Evolutionary conservation across 2,888 invertebrate species (phyloP).

Genomic region (Gasteruption jaculator): DNA sequence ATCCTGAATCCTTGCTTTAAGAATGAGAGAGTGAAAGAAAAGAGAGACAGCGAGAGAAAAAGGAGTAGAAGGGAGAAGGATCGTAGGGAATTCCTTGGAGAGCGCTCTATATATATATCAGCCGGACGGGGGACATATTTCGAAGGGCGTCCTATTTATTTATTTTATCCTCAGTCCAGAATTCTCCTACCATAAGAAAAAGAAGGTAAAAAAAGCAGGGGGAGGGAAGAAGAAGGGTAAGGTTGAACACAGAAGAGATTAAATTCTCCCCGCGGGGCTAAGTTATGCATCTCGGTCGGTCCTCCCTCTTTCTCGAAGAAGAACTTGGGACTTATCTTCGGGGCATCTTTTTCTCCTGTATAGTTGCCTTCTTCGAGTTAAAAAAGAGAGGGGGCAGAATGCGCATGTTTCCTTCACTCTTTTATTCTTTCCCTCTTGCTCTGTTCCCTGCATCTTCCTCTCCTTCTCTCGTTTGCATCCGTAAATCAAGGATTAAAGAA

Average conservation of each 20-base stretch:
- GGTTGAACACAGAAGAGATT: slow-evolving; percentile 31
- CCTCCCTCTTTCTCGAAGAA: slow-evolving; percentile 26
- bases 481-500: slow-evolving; percentile 45
- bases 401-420: no score
- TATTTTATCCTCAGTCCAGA: slow-evolving; percentile 36
- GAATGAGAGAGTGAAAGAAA: slow-evolving; percentile 6
- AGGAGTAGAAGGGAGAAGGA: slow-evolving; percentile 15
- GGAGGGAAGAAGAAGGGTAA: slow-evolving; percentile 6
- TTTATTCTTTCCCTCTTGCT: no score
- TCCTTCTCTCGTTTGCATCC: slow-evolving; percentile 32
- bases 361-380: slow-evolving; percentile 18
- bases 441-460: no score
- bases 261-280: slow-evolving; percentile 39
- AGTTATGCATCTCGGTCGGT: slow-evolving; percentile 44
- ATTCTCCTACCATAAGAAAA: no score
- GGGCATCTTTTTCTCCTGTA: slow-evolving; percentile 33
- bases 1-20: no score
- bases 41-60: slow-evolving; percentile 23
- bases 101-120: slow-evolving; percentile 41
- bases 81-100: slow-evolving; percentile 27
- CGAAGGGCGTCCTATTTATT: slow-evolving; percentile 40
- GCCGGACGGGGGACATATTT: slow-evolving; percentile 39
- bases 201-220: slow-evolving; percentile 7
- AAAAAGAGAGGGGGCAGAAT: no score
- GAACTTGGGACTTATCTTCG: slow-evolving; percentile 38